Base-by-base conservation (phyloP, 2,797 vertebrate genomes). In the Streptopelia turtur region DNA sequence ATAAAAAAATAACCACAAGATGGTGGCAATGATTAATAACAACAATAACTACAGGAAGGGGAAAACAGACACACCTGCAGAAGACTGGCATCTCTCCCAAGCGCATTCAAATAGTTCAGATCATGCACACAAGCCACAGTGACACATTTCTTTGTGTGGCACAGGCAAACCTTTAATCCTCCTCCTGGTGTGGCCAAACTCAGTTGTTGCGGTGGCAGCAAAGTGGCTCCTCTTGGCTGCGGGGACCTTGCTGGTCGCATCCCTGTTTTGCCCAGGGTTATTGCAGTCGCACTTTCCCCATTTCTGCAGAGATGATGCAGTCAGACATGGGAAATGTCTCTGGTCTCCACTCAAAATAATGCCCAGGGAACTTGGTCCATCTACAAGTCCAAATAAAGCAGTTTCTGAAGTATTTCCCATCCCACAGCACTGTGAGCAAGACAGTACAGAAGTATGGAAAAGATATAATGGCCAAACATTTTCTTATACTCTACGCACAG, bases 241-340 rank as follows among this genome's bases (percentile, higher is more conserved):
- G 14, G 55, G 30, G 50, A 31, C 15, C 7, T 60, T 60, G 28
- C 41, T 61, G 45, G 31, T 45, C 9, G 0, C 0, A 0, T 53
- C 23, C 20, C 31, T 50, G 28, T 63, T 37, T 27, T 70, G 57
- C 45, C 30, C 68, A 23, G 50, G 21, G n/a, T 3, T 6, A 39
- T 18, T 30, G 35, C 25, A 9, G 9, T 37, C 41, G 57, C 27
- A 4, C 8, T 16, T 24, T 25, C 21, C 27, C n/a, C 41, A 15
- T 2, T 27, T 47, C 43, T 43, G 23, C 83, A 6, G 16, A 4
- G 53, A 31, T 8, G 9, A 13, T 24, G 52, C 31, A 11, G 39
- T 7, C 55, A 47, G 43, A 20, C 0, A 0, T 11, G 47, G 41
- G 25, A 66, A 63, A 52, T 12, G 6, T 33, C n/a, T 13, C 50